Base-by-base conservation (phyloP, 2,888 invertebrate genomes). In the Scelioninae gen. 1 region DNA sequence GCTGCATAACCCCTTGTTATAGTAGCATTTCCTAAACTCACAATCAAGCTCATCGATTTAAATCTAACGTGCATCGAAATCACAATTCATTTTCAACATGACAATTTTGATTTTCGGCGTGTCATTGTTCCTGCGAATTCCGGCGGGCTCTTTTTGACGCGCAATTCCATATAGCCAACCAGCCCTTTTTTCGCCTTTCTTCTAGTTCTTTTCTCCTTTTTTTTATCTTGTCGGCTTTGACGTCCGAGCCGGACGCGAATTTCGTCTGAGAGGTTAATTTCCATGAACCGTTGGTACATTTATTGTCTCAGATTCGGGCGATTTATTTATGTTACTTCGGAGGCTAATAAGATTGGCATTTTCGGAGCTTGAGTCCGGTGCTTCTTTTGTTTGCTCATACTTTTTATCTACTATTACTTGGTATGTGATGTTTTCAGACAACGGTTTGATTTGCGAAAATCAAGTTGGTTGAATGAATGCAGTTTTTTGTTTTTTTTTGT, bases 71-170 rank as follows among this genome's bases (percentile, higher is more conserved):
- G n/a, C n/a, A n/a, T n/a, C n/a, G n/a, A n/a, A n/a, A n/a, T n/a
- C n/a, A n/a, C n/a, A n/a, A n/a, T n/a, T n/a, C n/a, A n/a, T n/a
- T n/a, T n/a, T n/a, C 45, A 15, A 29, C 13, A 29, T 58, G 45
- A 71, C 53, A 66, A 13, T 47, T 55, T 45, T 32, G 9, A 38
- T 58, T 71, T 71, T 71, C 58, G 49, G 49, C 29, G 58, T 71
- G 69, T 71, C 69, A 71, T 58, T 71, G 49, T 60, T 45, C 34
- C n/a, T 40, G 10, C 13, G 38, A 68, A 43, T 55, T 16, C n/a
- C 32, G 34, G 40, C 45, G 5, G n/a, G n/a, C n/a, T n/a, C n/a
- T n/a, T n/a, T n/a, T n/a, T 62, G 31, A 45, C 31, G 31, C 29
- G 15, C 45, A 45, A 45, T 45, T 45, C 10, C 31, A 9, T 0